Evolutionary conservation across 2,888 invertebrate genomes (phyloP), one percentile per base, ranked within the genome.

Genomic region (Elmis aenea): DNA sequence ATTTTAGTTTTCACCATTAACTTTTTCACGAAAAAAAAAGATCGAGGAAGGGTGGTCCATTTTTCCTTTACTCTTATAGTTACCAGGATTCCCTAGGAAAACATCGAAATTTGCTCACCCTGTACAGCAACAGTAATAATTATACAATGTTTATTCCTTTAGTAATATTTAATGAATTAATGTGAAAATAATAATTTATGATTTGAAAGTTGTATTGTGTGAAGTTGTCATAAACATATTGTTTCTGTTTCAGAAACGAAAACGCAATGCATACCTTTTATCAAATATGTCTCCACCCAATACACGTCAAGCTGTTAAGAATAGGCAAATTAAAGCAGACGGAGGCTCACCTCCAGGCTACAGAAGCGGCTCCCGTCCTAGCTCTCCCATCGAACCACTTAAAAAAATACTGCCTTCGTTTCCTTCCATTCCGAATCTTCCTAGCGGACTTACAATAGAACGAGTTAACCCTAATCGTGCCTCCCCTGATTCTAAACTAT

Each of bases 381-480:
- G 29, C 5, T 40, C 40, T 12, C 56, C 57, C 11, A 34, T 52
- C 13, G 54, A 55, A 21, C 31, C 46, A 6, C 34, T 40, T 27
- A 52, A 53, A 26, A 46, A 50, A 20, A 13, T 37, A 6, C 42
- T 52, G 13, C 43, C 47, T 15, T 36, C 59, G 3, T 56, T 61
- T 27, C 58, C 61, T 2, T 57, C 66, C 29, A 72, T 73, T 51
- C 72, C 73, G 1, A 71, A 72, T 46, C 56, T 74, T 33, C 73
- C 74, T 1, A 68, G 71, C 42, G 70, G 73, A 23, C 55, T 74
- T n/a, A 72, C 72, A 9, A 72, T 74, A 36, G 74, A 74, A 52
- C 63, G 72, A 39, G 67, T 74, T 33, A 69, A 67, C 37, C 64
- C 64, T 16, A 69, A 68, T 39, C 57, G 61, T 16, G 41, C 46